These are phyloP conservation scores for Aphis craccivora DNA, from an alignment of 1,140 invertebrate species.

Conservation along the genomic window DNA sequence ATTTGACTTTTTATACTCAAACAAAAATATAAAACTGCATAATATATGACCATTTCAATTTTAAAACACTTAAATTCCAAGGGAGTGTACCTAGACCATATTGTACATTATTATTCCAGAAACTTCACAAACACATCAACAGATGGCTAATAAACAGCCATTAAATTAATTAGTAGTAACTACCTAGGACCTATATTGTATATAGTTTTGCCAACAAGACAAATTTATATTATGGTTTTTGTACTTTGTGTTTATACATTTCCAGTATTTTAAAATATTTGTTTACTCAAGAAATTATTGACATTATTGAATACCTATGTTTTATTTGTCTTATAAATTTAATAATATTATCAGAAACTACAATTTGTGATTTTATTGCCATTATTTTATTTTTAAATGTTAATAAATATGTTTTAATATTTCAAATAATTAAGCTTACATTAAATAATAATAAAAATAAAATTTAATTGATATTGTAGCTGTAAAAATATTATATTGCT, in stretches of 20 bases:
- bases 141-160: neutral
- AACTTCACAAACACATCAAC: neutral
- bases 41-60: neutral
- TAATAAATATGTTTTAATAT: neutral
- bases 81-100: neutral
- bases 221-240: neutral
- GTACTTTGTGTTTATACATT: neutral
- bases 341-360: neutral
- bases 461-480: too few species aligned
- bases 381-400: neutral
- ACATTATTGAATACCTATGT: neutral
- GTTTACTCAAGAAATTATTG: neutral
- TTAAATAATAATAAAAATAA: too few species aligned
- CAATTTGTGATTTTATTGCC: neutral
- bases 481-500: neutral
- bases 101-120: neutral
- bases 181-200: too few species aligned
- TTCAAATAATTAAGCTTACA: neutral
- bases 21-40: neutral
- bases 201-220: neutral
- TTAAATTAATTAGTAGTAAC: neutral
- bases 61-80: neutral
- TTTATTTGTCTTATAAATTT: neutral
- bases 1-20: neutral
- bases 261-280: neutral